phyloP scores from a whole-genome alignment of 2,888 invertebrate species.

The Aricia artaxerxes region DNA sequence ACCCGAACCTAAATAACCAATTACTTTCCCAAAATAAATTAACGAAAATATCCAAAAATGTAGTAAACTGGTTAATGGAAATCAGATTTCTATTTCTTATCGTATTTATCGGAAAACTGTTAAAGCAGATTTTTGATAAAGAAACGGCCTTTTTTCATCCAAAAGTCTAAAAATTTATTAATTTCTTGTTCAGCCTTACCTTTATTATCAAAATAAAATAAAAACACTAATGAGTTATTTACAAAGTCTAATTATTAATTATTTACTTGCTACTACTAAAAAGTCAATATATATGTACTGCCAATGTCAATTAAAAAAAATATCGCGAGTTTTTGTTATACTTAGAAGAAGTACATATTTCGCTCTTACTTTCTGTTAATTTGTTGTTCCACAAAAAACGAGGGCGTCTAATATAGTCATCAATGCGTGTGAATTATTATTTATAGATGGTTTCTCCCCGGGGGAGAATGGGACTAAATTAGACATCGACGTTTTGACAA shows the following conservation, averaged over 20 bases:
- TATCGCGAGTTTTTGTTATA: background rate
- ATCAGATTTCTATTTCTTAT: background rate
- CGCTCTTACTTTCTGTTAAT: background rate
- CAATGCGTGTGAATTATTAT: slow-evolving; percentile 30
- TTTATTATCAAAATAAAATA: too few relatives aligned
- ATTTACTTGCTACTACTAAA: background rate
- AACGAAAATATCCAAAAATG: background rate
- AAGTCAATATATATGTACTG: background rate
- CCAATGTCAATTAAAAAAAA: background rate
- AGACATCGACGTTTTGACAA: background rate
- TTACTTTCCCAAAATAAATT: background rate
- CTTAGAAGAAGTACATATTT: background rate
- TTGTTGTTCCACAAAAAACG: background rate
- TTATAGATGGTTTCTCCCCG: slow-evolving; percentile 1
- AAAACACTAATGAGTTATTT: too few relatives aligned
- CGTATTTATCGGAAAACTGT: background rate
- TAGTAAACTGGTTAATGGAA: background rate
- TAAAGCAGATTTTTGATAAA: background rate
- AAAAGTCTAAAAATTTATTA: background rate
- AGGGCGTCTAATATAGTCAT: background rate
- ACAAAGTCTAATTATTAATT: too few relatives aligned
- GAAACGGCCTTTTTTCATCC: background rate
- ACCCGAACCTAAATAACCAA: background rate
- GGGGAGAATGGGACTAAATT: background rate
- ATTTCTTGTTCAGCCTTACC: background rate